Base-by-base conservation (phyloP, 2,888 invertebrate genomes). In the Arrhopalites spinosus region DNA sequence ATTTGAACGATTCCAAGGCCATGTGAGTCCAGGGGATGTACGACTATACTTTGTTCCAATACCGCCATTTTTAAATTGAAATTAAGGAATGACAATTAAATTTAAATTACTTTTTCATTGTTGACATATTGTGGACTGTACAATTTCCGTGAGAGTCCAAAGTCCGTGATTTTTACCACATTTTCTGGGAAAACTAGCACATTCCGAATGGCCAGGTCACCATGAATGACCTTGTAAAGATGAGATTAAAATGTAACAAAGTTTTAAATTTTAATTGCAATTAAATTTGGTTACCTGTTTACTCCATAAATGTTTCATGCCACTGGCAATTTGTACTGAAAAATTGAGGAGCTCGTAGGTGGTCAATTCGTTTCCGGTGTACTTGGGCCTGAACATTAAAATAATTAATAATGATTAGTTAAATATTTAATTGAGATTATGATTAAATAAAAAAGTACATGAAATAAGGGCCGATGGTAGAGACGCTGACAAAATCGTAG, bases 81-180 rank as follows among this genome's bases (percentile, higher is more conserved):
- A n/a, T n/a, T n/a, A n/a, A n/a, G n/a, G n/a, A n/a, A n/a, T n/a
- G n/a, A n/a, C n/a, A n/a, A n/a, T n/a, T n/a, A n/a, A n/a, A n/a
- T n/a, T n/a, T n/a, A n/a, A n/a, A n/a, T n/a, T 13, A 25, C 59
- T 23, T 59, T n/a, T 59, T 59, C 23, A 5, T 59, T 59, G 13
- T 59, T 59, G 23, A 59, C 59, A 59, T 59, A 59, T 13, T 59
- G n/a, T 59, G 59, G 2, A 13, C 59, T 25, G 25, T 59, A 59
- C 59, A 59, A 23, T 59, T 59, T 20, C 13, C 59, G 20, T 2
- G 59, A 59, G 23, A 59, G 59, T 23, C 59, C 59, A 59, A 59
- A 59, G 13, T 59, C 59, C 25, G 59, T 59, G 59, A 59, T 59
- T 25, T 59, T 59, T 2, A 59, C 59, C 23, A 59, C 59, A 59